Evolutionary conservation across 2,888 invertebrate genomes (phyloP), one percentile per base, ranked within the genome.

Genomic region (Diaprepes abbreviatus): DNA sequence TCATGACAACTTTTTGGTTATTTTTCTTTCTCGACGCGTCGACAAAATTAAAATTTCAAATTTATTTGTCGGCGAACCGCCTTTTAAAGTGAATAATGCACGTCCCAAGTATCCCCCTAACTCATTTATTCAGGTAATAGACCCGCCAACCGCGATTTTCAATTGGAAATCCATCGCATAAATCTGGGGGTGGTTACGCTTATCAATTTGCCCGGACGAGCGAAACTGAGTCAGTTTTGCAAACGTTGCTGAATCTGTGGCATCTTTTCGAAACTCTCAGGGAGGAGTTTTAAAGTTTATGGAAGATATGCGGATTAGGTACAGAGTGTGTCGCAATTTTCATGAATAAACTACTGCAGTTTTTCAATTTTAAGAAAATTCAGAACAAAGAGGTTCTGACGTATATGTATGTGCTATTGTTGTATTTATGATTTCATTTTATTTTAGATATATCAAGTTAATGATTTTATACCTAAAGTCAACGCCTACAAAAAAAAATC

Each of bases 81-180:
- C 48, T 16, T 50, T 28, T 50, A 50, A 50, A 50, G 28, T 50
- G 48, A 50, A 50, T 50, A 50, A 50, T 50, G 48, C 48, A 50
- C 48, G 14, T 50, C 28, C 24, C 7, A 28, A 50, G 28, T 50
- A 28, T 2, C 48, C 48, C 48, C 3, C 14, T 21, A 24, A 28
- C 48, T 50, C 48, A 50, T 50, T 50, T 50, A 50, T 50, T 50
- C 48, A 50, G 48, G 48, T 50, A 50, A 50, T 50, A 9, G 48
- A 50, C 48, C 48, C 48, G 48, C 48, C 48, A 50, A 28, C 48
- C 48, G 9, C 48, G 48, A 50, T 50, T 50, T 50, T 50, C 48
- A 50, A 50, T 50, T 50, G 48, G 28, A 31, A 50, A 50, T 50
- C 48, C 16, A 50, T 50, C 48, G 12, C 28, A 50, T 50, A 50